Base-by-base conservation (phyloP, 2,888 invertebrate species). In the Willowsia nigromaculata region DNA sequence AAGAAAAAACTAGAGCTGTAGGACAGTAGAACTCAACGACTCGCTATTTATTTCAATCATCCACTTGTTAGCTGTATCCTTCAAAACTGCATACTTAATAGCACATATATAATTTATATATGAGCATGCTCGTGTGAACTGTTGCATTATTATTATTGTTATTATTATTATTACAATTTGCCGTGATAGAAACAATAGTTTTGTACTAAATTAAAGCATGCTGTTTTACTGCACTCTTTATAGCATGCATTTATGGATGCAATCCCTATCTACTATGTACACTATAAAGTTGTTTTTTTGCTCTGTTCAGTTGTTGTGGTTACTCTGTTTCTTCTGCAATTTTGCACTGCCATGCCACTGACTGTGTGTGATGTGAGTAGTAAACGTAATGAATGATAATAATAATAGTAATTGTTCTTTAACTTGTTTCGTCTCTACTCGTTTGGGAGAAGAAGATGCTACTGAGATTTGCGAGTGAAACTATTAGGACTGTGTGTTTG, bases 1-100 rank as follows among this genome's bases (percentile, higher is more conserved):
- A 76, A 53, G 74, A 74, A 76, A 65, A 27, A 76, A 50, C 50
- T 76, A 76, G 76, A 76, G 76, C 50, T 76, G 50, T 76, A 53
- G 76, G 76, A 76, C 47, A 76, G 71, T 71, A 71, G 71, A 71
- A 71, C 71, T 71, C 25, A 43, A n/a, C 25, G 50, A 76, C 53
- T 50, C 15, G 37, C 43, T 30, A 30, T 50, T 27, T 50, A 76
- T 50, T 30, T 76, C 37, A 65, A 37, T 37, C 27, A 40, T 27
- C 65, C 4, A 65, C 33, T 43, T 11, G 30, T 25, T 27, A 47
- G 5, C n/a, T 74, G 15, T 3, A n/a, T n/a, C 74, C 43, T 47
- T 43, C 0, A 74, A 74, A 50, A 33, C 3, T 50, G 50, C 30
- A 50, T n/a, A 50, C 0, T 18, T 37, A 68, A 40, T 50, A 76